These are phyloP conservation scores for Trematocara macrostoma DNA, from an alignment of 2,113 vertebrate species.

Conservation along the genomic window DNA sequence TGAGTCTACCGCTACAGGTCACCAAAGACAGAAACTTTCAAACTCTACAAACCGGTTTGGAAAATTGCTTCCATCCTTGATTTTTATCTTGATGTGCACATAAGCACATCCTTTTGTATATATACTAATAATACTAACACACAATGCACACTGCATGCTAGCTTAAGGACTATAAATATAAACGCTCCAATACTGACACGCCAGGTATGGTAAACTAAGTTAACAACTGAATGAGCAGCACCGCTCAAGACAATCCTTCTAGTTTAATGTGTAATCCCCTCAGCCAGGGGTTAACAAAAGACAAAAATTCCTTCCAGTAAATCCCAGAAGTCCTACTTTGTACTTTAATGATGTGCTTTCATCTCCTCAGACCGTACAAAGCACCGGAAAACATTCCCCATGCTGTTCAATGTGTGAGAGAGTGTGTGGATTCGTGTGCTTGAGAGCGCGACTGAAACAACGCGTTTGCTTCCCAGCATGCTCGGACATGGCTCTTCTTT, in stretches of 20 bases:
- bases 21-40: neutral
- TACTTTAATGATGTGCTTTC: constrained; percentile 70
- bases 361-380: constrained; percentile 66
- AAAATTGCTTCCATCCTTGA: neutral
- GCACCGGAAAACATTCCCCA: constrained; percentile 59
- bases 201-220: neutral
- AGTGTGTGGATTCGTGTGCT: constrained; percentile 16
- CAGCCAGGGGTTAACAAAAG: constrained; percentile 54
- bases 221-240: neutral
- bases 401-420: constrained; percentile 44
- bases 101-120: neutral
- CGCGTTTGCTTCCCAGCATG: constrained; percentile 51
- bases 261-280: constrained; percentile 49
- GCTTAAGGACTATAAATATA: neutral
- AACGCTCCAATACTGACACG: neutral
- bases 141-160: neutral
- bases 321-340: constrained; percentile 61
- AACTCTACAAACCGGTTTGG: neutral
- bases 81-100: neutral
- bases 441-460: neutral
- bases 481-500: constrained; percentile 43
- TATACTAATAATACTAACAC: neutral
- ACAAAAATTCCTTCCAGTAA: constrained; percentile 60
- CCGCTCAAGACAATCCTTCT: neutral
- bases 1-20: neutral